phyloP scores from a whole-genome alignment of 2,113 vertebrate species.

The Atractosteus spatula region DNA sequence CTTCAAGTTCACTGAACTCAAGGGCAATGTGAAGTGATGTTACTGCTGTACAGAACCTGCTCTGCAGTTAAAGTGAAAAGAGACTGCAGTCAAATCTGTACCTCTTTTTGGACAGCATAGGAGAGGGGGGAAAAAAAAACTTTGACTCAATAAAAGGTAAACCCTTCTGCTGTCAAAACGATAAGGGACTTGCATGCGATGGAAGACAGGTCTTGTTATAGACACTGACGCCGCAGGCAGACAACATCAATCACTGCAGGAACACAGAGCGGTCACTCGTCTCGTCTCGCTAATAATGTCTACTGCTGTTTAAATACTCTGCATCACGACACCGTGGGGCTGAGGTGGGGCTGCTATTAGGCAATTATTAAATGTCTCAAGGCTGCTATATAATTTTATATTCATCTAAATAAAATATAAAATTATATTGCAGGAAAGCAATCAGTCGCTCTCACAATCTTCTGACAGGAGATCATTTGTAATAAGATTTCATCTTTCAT shows the following conservation, averaged over 20 bases:
- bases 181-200: background rate
- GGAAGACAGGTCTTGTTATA: background rate
- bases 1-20: too few relatives aligned
- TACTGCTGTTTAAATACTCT: background rate
- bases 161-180: background rate
- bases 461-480: too few relatives aligned
- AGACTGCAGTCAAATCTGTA: too few relatives aligned
- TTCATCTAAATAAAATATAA: background rate
- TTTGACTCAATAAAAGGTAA: background rate
- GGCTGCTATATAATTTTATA: background rate
- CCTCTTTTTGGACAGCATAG: too few relatives aligned
- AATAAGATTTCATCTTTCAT: too few relatives aligned
- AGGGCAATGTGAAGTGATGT: too few relatives aligned
- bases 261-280: background rate
- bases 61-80: too few relatives aligned
- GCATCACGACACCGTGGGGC: background rate
- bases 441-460: too few relatives aligned
- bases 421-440: background rate
- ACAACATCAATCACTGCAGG: background rate
- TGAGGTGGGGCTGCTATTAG: too few relatives aligned
- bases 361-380: background rate
- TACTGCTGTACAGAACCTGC: too few relatives aligned
- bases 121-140: too few relatives aligned
- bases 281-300: constrained; percentile 1
- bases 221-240: background rate